These are phyloP conservation scores for Tanytarsus gracilentus DNA, from an alignment of 2,888 invertebrate species.

Conservation along the genomic window DNA sequence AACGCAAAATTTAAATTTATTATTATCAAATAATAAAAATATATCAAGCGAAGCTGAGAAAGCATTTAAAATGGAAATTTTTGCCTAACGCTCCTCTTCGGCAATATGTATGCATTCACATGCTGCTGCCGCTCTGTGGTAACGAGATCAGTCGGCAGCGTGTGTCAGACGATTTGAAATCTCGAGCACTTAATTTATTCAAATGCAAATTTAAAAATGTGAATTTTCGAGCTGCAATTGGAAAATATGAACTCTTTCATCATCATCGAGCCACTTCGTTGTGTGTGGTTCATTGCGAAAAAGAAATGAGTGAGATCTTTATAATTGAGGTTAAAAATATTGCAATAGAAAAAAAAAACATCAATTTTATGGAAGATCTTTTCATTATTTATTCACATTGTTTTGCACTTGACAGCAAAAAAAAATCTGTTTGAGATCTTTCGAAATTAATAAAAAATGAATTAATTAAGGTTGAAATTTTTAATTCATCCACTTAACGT, in stretches of 20 bases:
- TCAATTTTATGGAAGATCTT: neutral
- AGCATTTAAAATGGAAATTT: conserved; percentile 29
- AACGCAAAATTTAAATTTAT: conserved; percentile 23
- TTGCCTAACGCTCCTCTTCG: neutral
- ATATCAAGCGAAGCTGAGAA: conserved; percentile 21
- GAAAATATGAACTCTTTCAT: conserved; percentile 28
- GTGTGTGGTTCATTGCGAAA: neutral
- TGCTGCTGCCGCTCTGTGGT: neutral
- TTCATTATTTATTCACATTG: too few relatives aligned
- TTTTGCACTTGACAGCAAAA: neutral
- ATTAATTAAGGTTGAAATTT: neutral
- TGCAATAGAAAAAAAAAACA: neutral
- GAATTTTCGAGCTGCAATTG: conserved; percentile 25
- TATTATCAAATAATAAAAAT: conserved; percentile 7
- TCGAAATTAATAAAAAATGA: neutral
- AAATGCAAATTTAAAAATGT: too few relatives aligned
- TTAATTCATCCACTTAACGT: too few relatives aligned
- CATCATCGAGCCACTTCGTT: neutral
- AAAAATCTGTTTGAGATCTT: neutral
- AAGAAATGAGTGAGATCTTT: neutral
- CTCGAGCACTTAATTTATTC: conserved; percentile 27
- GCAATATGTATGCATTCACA: neutral
- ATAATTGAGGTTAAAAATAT: conserved; percentile 18
- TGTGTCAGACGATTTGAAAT: conserved; percentile 28
- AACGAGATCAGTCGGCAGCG: neutral